Conservation (phyloP, 2,888 invertebrate species). For the Eledona agricola region DNA sequence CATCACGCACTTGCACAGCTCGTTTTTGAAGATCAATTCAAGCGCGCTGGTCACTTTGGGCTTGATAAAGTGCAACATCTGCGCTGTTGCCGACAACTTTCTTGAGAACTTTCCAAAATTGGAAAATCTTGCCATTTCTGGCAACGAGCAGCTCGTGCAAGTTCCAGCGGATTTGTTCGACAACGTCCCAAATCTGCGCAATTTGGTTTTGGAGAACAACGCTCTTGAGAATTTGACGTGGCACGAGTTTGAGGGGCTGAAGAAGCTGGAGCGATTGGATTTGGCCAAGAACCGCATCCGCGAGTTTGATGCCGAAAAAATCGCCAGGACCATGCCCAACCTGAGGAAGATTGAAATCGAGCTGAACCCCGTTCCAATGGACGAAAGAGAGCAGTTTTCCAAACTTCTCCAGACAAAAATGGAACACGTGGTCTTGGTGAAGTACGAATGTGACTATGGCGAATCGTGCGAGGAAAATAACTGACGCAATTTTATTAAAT, state of each 20-base stretch:
- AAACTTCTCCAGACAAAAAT: too few relatives aligned
- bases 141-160: not conserved
- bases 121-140: not conserved
- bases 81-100: not conserved
- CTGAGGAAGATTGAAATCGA: not conserved
- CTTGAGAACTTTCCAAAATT: not conserved
- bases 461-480: too few relatives aligned
- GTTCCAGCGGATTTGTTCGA: not conserved
- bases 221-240: not conserved
- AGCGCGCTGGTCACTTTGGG: not conserved
- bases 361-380: too few relatives aligned
- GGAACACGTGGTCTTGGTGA: too few relatives aligned
- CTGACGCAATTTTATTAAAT: too few relatives aligned
- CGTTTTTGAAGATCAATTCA: not conserved
- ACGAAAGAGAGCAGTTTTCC: too few relatives aligned
- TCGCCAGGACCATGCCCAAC: not conserved
- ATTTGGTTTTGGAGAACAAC: not conserved
- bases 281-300: not conserved
- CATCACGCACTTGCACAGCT: too few relatives aligned
- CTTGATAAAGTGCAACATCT: not conserved
- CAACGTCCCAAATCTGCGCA: not conserved
- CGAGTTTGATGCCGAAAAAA: not conserved
- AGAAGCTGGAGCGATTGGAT: slow-evolving; percentile 1
- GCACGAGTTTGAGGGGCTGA: not conserved
- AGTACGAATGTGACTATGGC: too few relatives aligned